These are phyloP conservation scores for Himalopsyche phryganea DNA, from an alignment of 1,140 invertebrate species.

Conservation along the genomic window DNA sequence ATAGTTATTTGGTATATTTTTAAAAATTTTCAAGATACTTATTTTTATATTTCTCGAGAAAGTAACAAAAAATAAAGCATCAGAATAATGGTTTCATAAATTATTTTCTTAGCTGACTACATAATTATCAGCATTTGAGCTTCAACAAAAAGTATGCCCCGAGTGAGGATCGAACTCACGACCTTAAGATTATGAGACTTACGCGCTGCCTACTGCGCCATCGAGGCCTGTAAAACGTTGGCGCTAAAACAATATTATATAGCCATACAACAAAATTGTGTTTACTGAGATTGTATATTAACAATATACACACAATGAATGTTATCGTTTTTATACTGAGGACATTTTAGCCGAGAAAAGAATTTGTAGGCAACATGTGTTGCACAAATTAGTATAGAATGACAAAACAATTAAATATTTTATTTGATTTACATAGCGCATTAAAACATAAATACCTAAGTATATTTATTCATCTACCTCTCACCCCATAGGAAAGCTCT, in stretches of 20 bases:
- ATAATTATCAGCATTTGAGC: too few relatives aligned
- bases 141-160: slow-evolving; percentile 76
- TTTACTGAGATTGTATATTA: neutral
- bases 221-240: slow-evolving; percentile 58
- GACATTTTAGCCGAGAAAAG: neutral
- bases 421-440: too few relatives aligned
- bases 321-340: neutral
- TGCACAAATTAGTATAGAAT: slow-evolving; percentile 1
- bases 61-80: too few relatives aligned
- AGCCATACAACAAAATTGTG: neutral
- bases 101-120: too few relatives aligned
- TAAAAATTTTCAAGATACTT: too few relatives aligned
- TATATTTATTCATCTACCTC: too few relatives aligned
- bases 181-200: slow-evolving; percentile 97
- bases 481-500: too few relatives aligned
- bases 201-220: slow-evolving; percentile 93
- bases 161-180: slow-evolving; percentile 94
- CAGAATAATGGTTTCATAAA: too few relatives aligned
- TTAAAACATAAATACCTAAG: too few relatives aligned
- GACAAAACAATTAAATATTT: neutral
- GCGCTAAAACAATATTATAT: neutral
- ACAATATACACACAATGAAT: neutral
- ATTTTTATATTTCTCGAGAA: too few relatives aligned
- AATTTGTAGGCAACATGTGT: neutral
- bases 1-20: too few relatives aligned